A percentile compares a stretch with the other conserved stretches of the same genome.
These are phyloP conservation scores for Callaeas wilsoni DNA, from an alignment of 2,113 vertebrate genomes.

Conservation along the genomic window DNA sequence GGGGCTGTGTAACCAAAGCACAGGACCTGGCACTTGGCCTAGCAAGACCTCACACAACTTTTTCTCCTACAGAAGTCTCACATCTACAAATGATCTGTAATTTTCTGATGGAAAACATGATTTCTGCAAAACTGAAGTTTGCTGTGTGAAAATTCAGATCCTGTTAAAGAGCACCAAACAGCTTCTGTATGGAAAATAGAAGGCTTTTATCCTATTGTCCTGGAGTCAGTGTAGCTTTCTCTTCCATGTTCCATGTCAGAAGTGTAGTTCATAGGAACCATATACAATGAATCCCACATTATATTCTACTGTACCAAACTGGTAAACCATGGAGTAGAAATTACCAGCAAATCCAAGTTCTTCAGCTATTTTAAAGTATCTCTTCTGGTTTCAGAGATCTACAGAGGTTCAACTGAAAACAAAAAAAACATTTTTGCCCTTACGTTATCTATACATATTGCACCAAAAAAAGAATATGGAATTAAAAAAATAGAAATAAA, in stretches of 20 bases:
- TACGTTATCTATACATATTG: not conserved
- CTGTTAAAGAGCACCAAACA: not conserved
- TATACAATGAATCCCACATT: not conserved
- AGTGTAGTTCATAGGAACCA: not conserved
- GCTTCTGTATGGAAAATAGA: not conserved
- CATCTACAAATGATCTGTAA: not conserved
- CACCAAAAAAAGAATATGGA: not conserved
- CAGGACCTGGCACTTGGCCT: not conserved
- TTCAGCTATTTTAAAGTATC: not conserved
- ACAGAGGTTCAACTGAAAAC: not conserved
- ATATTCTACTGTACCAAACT: not conserved
- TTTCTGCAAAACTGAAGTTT: not conserved
- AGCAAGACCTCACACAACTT: not conserved
- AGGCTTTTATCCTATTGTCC: not conserved
- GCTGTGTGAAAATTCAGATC: not conserved
- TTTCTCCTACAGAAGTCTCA: not conserved
- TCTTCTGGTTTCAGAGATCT: not conserved
- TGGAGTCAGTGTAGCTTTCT: not conserved
- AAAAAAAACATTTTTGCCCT: not conserved
- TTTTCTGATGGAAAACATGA: not conserved
- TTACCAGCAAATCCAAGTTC: not conserved
- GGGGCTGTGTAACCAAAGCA: not conserved
- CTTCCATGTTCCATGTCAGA: not conserved
- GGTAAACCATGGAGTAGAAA: not conserved
- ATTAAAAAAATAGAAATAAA: not conserved